These are phyloP conservation scores for Morelia viridis DNA, from an alignment of 2,797 vertebrate genomes.

Conservation along the genomic window DNA sequence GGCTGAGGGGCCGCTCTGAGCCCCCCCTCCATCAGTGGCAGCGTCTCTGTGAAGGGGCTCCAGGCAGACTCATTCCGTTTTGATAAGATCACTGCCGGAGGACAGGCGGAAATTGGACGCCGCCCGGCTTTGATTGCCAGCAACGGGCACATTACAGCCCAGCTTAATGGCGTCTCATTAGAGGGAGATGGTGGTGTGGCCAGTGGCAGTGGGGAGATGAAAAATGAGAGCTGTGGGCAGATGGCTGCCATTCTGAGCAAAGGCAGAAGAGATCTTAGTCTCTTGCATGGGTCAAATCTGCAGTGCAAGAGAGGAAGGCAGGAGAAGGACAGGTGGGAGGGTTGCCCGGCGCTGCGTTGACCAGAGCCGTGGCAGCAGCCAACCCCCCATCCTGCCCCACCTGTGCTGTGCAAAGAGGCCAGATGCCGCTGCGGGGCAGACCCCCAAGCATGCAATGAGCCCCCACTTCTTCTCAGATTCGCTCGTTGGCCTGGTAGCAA, in stretches of 20 bases:
- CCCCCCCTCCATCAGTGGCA: background rate
- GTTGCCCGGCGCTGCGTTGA: too few species aligned
- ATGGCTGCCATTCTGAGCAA: background rate
- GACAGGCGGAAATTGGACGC: background rate
- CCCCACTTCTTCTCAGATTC: background rate
- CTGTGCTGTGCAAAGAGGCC: background rate
- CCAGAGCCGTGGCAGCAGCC: background rate
- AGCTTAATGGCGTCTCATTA: background rate
- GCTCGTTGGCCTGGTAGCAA: background rate
- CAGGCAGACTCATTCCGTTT: background rate
- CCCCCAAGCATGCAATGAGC: background rate
- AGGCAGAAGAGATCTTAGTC: background rate
- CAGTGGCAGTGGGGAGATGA: too few species aligned
- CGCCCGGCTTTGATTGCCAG: background rate
- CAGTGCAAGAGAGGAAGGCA: background rate
- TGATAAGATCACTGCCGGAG: background rate
- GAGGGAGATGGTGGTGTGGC: too few species aligned
- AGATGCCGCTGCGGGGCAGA: background rate
- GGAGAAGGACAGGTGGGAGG: background rate
- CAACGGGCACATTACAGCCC: background rate
- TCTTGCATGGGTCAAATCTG: too few species aligned
- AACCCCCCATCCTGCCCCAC: background rate
- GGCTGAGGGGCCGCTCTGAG: background rate
- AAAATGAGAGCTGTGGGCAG: background rate
- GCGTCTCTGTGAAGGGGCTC: too few species aligned